A percentile compares a stretch with the other conserved stretches of the same genome.
Conservation (phyloP, 2,113 vertebrate species). For the Polyodon spathula region DNA sequence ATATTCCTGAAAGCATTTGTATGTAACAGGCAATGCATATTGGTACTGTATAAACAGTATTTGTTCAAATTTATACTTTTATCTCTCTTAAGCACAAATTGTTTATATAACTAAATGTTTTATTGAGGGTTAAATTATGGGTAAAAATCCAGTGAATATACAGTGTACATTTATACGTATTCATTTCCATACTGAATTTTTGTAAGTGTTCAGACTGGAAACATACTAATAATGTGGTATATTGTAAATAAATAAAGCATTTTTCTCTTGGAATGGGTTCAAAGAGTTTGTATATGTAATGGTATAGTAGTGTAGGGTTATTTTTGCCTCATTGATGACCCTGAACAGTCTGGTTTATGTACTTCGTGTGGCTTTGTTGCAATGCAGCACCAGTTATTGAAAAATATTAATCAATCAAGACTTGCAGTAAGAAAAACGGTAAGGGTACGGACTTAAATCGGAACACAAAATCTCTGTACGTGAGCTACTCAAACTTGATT, state of each 20-base stretch:
- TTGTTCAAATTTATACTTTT: conserved; percentile 48
- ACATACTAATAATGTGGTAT: conserved; percentile 49
- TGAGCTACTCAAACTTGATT: too few relatives aligned
- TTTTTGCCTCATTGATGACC: too few relatives aligned
- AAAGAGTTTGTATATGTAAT: neutral
- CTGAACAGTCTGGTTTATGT: too few relatives aligned
- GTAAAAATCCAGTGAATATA: conserved; percentile 45
- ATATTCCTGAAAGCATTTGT: conserved; percentile 48
- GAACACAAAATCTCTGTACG: too few relatives aligned
- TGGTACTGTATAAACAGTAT: conserved; percentile 60
- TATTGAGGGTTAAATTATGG: conserved; percentile 65
- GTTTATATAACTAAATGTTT: too few relatives aligned
- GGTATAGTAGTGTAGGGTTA: too few relatives aligned
- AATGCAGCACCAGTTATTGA: too few relatives aligned
- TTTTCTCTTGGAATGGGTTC: conserved; percentile 40
- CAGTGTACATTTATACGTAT: conserved; percentile 61
- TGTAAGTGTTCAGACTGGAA: conserved; percentile 56
- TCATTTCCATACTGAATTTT: conserved; percentile 58
- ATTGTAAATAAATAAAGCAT: conserved; percentile 73
- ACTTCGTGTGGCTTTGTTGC: too few relatives aligned
- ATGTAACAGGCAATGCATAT: conserved; percentile 48
- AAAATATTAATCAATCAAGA: too few relatives aligned
- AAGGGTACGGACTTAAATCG: too few relatives aligned
- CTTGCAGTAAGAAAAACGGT: too few relatives aligned
- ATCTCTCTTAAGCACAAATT: conserved; percentile 65